A percentile compares a stretch with the other conserved stretches of the same genome.
Conservation (phyloP, 2,113 vertebrate species). For the Callopanchax toddi region DNA sequence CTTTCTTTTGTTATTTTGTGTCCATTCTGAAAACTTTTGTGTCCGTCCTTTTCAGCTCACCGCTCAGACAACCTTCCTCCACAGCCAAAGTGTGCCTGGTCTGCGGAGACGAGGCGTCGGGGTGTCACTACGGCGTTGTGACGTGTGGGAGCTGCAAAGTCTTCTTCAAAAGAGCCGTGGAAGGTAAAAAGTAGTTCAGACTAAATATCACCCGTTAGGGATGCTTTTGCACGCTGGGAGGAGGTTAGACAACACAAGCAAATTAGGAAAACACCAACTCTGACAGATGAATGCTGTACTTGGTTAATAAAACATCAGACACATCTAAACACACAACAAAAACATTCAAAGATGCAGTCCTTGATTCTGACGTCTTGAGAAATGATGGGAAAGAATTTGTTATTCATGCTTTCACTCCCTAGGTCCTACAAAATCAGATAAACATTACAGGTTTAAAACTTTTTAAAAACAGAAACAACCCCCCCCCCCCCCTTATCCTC, state of each 20-base stretch:
- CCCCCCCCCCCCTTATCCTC: too few relatives aligned
- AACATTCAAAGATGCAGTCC: too few relatives aligned
- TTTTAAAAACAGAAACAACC: too few relatives aligned
- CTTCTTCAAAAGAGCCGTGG: constrained; percentile 99
- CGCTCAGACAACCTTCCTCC: constrained; percentile 92
- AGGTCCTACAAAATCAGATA: too few relatives aligned
- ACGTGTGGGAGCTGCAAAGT: constrained; percentile 99
- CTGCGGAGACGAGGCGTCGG: constrained; percentile 97
- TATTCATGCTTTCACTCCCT: too few relatives aligned
- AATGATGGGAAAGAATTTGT: too few relatives aligned
- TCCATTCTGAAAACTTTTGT: constrained; percentile 18
- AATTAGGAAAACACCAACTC: neutral
- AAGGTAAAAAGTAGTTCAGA: constrained; percentile 82
- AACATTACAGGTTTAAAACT: too few relatives aligned
- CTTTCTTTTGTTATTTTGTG: constrained; percentile 36
- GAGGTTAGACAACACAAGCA: neutral
- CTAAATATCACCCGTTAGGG: neutral
- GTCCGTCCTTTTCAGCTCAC: constrained; percentile 83
- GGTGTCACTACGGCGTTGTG: constrained; percentile 98
- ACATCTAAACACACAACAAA: too few relatives aligned
- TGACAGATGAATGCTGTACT: neutral
- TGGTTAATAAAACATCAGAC: neutral
- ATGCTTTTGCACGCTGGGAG: neutral
- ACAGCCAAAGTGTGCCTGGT: constrained; percentile 98
- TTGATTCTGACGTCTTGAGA: too few relatives aligned